Evolutionary conservation across 2,797 vertebrate species (phyloP).

Genomic region (Mareca penelope): DNA sequence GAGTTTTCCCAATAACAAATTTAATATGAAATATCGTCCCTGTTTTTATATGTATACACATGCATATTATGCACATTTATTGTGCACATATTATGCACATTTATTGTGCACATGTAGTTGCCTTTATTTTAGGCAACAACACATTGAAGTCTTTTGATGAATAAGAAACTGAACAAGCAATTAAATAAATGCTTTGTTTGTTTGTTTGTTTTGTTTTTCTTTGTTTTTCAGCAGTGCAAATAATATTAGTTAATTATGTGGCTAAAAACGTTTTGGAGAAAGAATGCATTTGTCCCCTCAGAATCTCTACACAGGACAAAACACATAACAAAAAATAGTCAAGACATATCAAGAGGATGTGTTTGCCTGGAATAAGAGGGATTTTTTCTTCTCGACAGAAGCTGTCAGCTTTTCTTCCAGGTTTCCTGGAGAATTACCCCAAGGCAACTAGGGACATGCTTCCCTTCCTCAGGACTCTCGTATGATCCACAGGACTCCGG

Average conservation of each 20-base stretch:
- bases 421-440: not conserved
- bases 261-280: not conserved
- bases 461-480: not conserved
- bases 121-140: not conserved
- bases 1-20: not conserved
- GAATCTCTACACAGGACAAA: not conserved
- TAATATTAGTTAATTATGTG: not conserved
- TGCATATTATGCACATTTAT: not conserved
- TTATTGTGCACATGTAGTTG: not conserved
- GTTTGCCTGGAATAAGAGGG: not conserved
- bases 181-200: not conserved
- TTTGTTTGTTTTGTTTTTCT: not conserved
- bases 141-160: not conserved
- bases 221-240: not conserved
- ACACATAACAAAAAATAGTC: not conserved
- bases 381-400: not conserved
- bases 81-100: not conserved
- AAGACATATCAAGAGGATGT: not conserved
- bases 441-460: not conserved
- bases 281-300: not conserved
- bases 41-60: not conserved
- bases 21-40: not conserved
- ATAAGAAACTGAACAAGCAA: not conserved
- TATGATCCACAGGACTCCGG: not conserved
- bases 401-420: not conserved